Base-by-base conservation (phyloP, 1,140 invertebrate species). In the Pissodes strobi region DNA sequence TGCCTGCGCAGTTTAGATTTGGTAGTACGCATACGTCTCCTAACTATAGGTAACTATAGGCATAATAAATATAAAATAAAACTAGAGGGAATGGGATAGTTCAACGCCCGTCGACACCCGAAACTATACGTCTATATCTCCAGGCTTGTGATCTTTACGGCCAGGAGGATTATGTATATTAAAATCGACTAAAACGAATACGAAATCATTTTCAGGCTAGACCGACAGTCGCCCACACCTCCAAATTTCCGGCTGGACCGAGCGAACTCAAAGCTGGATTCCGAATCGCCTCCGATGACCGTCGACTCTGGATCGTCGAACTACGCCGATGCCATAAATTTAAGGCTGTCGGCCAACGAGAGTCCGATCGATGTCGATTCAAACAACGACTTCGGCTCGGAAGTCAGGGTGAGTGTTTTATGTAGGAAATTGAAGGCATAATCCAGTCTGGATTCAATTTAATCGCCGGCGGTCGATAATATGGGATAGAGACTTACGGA, bases 1-100 rank as follows among this genome's bases (percentile, higher is more conserved):
- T 78, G 76, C 76, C 76, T 3, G 25, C 76, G 1, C 76, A 77
- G 55, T 78, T 76, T 62, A 69, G 75, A 22, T 76, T 78, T 66
- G 72, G 70, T 0, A 53, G 61, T 22, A 66, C 71, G 38, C 71
- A 75, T 15, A 69, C 74, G 3, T 74, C 74, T 10, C 74, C 71
- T 1, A 66, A 53, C 25, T 71, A 67, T 38, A 53, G 60, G 49
- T 64, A 64, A 64, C 9, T 15, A 17, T 12, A 0, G 27, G 6
- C 27, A 12, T 34, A 8, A 34, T 34, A 8, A 34, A 8, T 34
- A 6, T 12, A 34, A 34, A 34, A 34, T 34, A 8, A 34, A 0
- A 34, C 27, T 34, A 8, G 27, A 34, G n/a, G n/a, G n/a, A n/a
- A n/a, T n/a, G n/a, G n/a, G n/a, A n/a, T n/a, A n/a, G n/a, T n/a